These are phyloP conservation scores for Halcyon badia DNA, from an alignment of 2,797 vertebrate genomes.

Conservation along the genomic window DNA sequence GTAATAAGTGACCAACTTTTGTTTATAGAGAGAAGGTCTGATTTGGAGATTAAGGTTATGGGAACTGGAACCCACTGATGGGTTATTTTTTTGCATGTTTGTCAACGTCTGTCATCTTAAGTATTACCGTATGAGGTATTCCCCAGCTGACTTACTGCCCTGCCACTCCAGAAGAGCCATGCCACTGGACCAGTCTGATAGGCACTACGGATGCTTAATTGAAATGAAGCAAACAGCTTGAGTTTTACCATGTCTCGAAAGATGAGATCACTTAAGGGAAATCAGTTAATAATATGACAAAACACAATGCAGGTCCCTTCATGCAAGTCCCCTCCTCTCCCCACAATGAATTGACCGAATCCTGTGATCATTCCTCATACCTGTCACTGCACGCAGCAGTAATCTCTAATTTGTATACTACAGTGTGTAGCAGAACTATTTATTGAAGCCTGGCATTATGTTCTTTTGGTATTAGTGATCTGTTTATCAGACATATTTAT, in stretches of 20 bases:
- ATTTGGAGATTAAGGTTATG: neutral
- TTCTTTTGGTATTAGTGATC: neutral
- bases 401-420: neutral
- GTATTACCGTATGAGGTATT: neutral
- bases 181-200: neutral
- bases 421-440: slow-evolving; percentile 21
- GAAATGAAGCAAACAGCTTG: neutral
- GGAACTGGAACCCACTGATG: neutral
- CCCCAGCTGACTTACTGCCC: neutral
- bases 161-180: neutral
- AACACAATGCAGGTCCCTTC: neutral
- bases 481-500: slow-evolving; percentile 61
- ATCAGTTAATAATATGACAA: slow-evolving; percentile 45
- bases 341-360: neutral
- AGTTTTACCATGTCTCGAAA: neutral
- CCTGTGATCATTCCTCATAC: slow-evolving; percentile 24
- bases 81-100: neutral
- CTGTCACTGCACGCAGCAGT: neutral
- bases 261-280: slow-evolving; percentile 26
- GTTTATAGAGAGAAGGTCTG: neutral
- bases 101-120: neutral
- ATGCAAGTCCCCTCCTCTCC: neutral
- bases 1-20: neutral
- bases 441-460: slow-evolving; percentile 9
- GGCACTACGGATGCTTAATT: neutral